These are phyloP conservation scores for Homarus gammarus DNA, from an alignment of 2,888 invertebrate species.

Conservation along the genomic window DNA sequence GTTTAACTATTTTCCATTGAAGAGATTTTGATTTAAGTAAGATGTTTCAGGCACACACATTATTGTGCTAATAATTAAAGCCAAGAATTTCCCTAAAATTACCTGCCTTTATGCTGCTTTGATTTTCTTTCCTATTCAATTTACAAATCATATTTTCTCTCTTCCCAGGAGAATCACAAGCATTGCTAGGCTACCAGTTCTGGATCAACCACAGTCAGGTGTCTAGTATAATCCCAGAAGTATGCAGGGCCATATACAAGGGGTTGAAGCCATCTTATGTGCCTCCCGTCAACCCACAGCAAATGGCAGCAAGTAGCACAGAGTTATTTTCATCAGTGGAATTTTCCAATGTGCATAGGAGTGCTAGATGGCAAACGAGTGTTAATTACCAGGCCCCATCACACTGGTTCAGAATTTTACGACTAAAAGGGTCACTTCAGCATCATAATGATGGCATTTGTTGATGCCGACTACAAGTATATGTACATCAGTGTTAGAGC, in stretches of 20 bases:
- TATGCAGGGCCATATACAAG: constrained; percentile 6
- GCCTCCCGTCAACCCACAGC: constrained; percentile 3
- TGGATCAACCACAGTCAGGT: constrained; percentile 17
- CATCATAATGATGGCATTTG: constrained; percentile 29
- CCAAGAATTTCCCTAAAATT: no score
- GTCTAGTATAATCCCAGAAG: constrained; percentile 6
- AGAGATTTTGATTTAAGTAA: no score
- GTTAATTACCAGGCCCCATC: background rate
- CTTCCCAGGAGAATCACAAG: constrained; percentile 12
- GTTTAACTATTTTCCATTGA: no score
- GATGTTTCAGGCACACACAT: no score
- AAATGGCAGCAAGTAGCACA: background rate
- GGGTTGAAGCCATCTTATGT: background rate
- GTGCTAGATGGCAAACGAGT: constrained; percentile 6
- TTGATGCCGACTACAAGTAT: constrained; percentile 16
- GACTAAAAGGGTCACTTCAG: constrained; percentile 7
- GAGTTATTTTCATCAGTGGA: background rate
- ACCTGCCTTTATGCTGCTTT: no score
- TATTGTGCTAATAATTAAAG: no score
- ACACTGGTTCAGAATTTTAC: constrained; percentile 21
- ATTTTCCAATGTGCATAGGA: constrained; percentile 13
- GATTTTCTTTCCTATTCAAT: background rate
- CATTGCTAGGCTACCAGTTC: constrained; percentile 5
- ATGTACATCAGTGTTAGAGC: constrained; percentile 10
- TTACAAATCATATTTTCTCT: background rate